A percentile compares a stretch with the other conserved stretches of the same genome.
Evolutionary conservation across 1,140 invertebrate species (phyloP).

Genomic region (Oedothorax gibbosus): DNA sequence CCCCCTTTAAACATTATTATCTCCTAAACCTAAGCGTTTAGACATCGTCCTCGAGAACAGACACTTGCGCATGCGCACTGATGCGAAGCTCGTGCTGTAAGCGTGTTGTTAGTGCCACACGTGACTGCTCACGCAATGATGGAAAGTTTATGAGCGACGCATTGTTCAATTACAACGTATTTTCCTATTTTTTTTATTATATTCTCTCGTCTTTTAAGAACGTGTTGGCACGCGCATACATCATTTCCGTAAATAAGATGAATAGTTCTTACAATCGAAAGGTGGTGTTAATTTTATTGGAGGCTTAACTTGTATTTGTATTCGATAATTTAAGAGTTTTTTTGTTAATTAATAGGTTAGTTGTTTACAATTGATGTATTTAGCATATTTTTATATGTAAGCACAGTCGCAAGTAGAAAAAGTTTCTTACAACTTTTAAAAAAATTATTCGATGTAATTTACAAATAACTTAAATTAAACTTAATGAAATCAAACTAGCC

Average conservation of each 20-base stretch:
- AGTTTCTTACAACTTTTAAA: no score
- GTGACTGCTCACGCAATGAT: conserved; percentile 42
- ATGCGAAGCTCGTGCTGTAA: conserved; percentile 29
- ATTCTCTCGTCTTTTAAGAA: conserved; percentile 26
- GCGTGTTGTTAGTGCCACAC: conserved; percentile 50
- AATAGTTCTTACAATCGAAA: conserved; percentile 7
- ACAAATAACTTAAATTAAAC: no score
- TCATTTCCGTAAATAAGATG: conserved; percentile 17
- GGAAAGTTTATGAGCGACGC: conserved; percentile 41
- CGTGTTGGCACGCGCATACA: conserved; percentile 50
- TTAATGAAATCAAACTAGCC: no score
- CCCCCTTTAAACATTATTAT: no score
- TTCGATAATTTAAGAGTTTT: not conserved
- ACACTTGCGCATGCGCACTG: conserved; percentile 42
- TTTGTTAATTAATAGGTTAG: not conserved
- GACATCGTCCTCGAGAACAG: conserved; percentile 21
- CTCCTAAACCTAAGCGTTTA: not conserved
- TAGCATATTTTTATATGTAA: no score
- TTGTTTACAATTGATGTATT: not conserved
- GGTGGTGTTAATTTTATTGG: conserved; percentile 1
- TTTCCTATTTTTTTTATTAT: conserved; percentile 26
- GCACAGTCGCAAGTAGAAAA: no score
- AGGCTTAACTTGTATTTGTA: no score
- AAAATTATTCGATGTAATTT: no score
- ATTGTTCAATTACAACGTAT: conserved; percentile 59